Evolutionary conservation across 2,888 invertebrate species (phyloP), one percentile per base, ranked within the genome.

Genomic region (Chirona hameri): DNA sequence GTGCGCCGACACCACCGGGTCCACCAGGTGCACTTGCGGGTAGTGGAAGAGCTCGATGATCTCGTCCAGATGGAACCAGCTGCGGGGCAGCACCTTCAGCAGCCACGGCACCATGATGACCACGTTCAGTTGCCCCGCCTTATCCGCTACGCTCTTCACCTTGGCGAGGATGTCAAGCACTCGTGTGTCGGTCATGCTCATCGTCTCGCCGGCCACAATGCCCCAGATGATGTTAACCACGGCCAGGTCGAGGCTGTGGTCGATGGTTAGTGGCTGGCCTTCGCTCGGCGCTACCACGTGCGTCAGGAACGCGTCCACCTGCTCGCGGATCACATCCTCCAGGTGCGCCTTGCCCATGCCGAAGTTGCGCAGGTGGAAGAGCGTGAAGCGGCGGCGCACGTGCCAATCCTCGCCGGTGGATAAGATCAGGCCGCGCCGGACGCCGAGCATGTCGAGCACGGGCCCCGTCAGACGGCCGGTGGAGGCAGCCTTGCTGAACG

Each of bases 191-290:
- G 52, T 24, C 21, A 55, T n/a, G 29, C 31, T 31, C 21, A 48
- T 24, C 21, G 31, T 46, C 81, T 83, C 81, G 39, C 82, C 29
- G 14, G 55, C 24, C 18, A 82, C 76, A 9, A 55, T 46, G 24
- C 60, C 65, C 83, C 83, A 83, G 27, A 83, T 55, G 31, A 81
- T 76, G 81, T 83, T 83, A 3, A 57, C 65, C 7, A 82, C 72
- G 24, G 83, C 52, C 0, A 83, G 46, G 27, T 79, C 31, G 27
- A 83, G 55, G 14, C 60, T 69, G 4, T 29, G 24, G 15, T 82
- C 76, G 15, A 83, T 72, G 39, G 39, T 7, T 39, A 5, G n/a
- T 24, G 2, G 79, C 31, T 10, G 76, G 76, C 12, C 18, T 24
- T 18, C 76, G 72, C 4, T 79, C 12, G n/a, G 29, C 15, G 1